Conservation (phyloP, 1,140 invertebrate genomes). For the Eciton burchellii region DNA sequence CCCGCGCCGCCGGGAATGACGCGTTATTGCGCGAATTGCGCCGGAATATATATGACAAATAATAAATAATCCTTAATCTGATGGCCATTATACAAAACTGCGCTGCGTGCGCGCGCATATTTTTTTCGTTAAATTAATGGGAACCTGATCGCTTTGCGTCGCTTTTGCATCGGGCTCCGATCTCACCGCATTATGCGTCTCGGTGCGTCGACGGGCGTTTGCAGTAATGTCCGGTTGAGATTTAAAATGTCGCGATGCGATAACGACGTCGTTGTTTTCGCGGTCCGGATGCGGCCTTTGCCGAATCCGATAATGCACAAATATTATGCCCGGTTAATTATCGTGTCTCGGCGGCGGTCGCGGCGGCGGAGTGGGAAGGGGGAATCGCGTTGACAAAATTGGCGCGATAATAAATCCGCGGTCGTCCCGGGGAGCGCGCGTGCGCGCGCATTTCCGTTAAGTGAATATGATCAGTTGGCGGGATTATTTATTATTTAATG, state of each 20-base stretch:
- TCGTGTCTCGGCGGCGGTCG: not conserved
- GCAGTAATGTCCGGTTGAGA: not conserved
- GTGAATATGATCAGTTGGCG: constrained; percentile 52
- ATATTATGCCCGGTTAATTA: constrained; percentile 42
- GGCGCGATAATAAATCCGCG: constrained; percentile 48
- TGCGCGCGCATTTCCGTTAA: constrained; percentile 44
- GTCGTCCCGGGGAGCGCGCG: not conserved
- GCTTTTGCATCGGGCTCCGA: constrained; percentile 13
- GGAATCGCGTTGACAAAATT: constrained; percentile 32
- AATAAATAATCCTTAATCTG: constrained; percentile 62
- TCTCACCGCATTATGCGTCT: constrained; percentile 44
- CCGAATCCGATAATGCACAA: constrained; percentile 41
- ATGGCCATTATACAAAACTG: constrained; percentile 45
- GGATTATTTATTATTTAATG: constrained; percentile 62
- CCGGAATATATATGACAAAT: constrained; percentile 56
- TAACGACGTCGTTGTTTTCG: constrained; percentile 30
- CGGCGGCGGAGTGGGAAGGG: too few species aligned
- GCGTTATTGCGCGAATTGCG: constrained; percentile 52
- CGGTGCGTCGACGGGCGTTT: constrained; percentile 1
- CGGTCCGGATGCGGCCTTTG: too few species aligned
- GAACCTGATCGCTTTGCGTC: constrained; percentile 26
- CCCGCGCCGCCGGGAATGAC: constrained; percentile 32
- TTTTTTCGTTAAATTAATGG: constrained; percentile 38
- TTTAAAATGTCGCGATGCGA: constrained; percentile 35
- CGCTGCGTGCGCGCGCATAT: constrained; percentile 23